Conservation (phyloP, 2,888 invertebrate species). For the Spodoptera littoralis region DNA sequence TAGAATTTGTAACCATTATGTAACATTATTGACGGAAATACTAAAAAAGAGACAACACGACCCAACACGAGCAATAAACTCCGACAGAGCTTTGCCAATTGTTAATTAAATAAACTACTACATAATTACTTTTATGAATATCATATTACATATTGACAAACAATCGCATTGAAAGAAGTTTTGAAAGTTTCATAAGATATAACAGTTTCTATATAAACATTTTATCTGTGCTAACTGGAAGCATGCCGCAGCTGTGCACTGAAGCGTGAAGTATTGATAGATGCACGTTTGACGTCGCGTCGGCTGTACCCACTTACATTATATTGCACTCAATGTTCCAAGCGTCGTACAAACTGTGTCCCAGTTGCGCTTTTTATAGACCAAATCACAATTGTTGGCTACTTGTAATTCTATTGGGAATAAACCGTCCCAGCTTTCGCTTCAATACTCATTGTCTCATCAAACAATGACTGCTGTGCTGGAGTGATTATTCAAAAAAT, state of each 20-base stretch:
- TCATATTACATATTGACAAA: too few species aligned
- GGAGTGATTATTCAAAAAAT: constrained; percentile 2
- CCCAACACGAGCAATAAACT: too few species aligned
- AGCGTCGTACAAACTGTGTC: constrained; percentile 8
- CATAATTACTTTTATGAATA: too few species aligned
- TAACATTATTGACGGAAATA: too few species aligned
- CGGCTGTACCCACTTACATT: constrained; percentile 44
- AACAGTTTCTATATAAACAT: constrained; percentile 21
- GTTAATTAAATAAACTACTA: too few species aligned
- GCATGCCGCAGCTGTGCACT: constrained; percentile 35
- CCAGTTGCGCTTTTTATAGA: constrained; percentile 21
- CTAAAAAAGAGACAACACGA: too few species aligned
- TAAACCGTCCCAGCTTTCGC: constrained; percentile 1
- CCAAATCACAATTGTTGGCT: constrained; percentile 6
- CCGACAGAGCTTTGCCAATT: too few species aligned
- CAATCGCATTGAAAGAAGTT: background rate
- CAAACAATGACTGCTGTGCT: background rate
- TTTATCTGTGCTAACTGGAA: constrained; percentile 42
- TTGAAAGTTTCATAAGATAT: constrained; percentile 6
- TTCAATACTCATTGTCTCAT: constrained; percentile 13
- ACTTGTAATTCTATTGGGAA: constrained; percentile 9
- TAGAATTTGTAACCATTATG: too few species aligned
- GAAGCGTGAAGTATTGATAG: constrained; percentile 57
- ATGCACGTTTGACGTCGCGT: constrained; percentile 49
- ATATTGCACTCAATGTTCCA: constrained; percentile 37